Conservation (phyloP, 1,140 invertebrate genomes). For the Anthonomus grandis region DNA sequence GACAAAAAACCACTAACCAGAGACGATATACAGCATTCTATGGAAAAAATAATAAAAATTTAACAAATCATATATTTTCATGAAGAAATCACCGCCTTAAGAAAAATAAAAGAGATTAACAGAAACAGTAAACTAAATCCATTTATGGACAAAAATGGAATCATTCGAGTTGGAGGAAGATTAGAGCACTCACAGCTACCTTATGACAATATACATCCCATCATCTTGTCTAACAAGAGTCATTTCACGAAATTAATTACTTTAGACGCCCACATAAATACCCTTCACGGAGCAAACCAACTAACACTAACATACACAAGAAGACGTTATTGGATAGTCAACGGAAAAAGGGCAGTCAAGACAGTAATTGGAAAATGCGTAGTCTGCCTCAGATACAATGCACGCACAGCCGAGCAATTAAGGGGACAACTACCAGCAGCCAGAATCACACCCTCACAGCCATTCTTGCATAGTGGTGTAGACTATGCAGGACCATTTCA, state of each 20-base stretch:
- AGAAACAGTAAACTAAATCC: conserved; percentile 25
- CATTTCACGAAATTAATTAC: conserved; percentile 30
- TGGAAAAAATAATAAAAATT: not conserved
- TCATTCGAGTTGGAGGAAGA: conserved; percentile 49
- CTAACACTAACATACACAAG: not conserved
- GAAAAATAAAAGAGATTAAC: not conserved
- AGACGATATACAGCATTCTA: not conserved
- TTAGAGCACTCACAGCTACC: conserved; percentile 35
- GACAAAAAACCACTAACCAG: not conserved
- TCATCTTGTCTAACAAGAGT: conserved; percentile 34
- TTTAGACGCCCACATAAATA: conserved; percentile 19
- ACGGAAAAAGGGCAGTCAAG: conserved; percentile 26
- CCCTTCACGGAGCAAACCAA: conserved; percentile 20
- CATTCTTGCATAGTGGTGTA: conserved; percentile 36
- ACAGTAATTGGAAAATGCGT: conserved; percentile 29
- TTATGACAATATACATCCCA: conserved; percentile 34
- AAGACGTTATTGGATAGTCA: conserved; percentile 29
- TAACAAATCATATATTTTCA: not conserved
- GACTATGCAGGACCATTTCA: conserved; percentile 26
- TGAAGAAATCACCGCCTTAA: not conserved
- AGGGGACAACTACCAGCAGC: conserved; percentile 43
- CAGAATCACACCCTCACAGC: conserved; percentile 22
- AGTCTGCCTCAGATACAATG: conserved; percentile 18
- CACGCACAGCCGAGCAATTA: conserved; percentile 23
- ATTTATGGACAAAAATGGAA: conserved; percentile 42